Conservation (phyloP, 1,140 invertebrate genomes). For the Drosophila subobscura region DNA sequence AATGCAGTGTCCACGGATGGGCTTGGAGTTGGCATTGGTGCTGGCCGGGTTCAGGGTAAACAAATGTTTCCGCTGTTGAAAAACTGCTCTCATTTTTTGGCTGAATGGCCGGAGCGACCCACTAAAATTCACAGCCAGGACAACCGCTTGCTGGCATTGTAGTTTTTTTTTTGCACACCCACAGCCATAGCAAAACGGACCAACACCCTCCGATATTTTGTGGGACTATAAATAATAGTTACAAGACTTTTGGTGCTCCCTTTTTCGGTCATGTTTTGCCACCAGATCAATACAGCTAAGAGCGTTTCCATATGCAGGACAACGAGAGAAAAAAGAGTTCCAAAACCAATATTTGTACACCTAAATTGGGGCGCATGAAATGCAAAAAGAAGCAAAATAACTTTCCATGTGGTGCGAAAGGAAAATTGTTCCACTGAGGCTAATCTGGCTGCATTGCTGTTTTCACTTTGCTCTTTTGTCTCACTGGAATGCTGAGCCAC, state of each 20-base stretch:
- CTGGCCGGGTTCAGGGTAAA: conserved; percentile 52
- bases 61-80: conserved; percentile 78
- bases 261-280: conserved; percentile 29
- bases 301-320: conserved; percentile 37
- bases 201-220: conserved; percentile 31
- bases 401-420: too few relatives aligned
- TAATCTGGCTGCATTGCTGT: too few relatives aligned
- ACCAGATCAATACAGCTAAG: conserved; percentile 43
- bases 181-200: conserved; percentile 32
- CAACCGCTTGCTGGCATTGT: conserved; percentile 47
- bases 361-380: neutral
- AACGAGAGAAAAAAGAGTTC: neutral
- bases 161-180: conserved; percentile 42
- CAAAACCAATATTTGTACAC: conserved; percentile 7
- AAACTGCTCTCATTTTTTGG: conserved; percentile 68
- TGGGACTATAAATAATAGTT: conserved; percentile 60
- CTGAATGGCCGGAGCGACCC: conserved; percentile 29
- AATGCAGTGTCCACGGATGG: conserved; percentile 28
- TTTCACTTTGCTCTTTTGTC: conserved; percentile 44
- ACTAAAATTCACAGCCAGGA: conserved; percentile 21
- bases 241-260: conserved; percentile 21
- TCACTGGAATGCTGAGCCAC: conserved; percentile 26
- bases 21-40: conserved; percentile 36
- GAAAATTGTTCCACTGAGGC: too few relatives aligned
- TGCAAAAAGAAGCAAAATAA: neutral